Percentiles rank a stretch among this genome's conserved stretches.
These are phyloP conservation scores for Atta colombica DNA, from an alignment of 1,140 invertebrate species.

Conservation along the genomic window DNA sequence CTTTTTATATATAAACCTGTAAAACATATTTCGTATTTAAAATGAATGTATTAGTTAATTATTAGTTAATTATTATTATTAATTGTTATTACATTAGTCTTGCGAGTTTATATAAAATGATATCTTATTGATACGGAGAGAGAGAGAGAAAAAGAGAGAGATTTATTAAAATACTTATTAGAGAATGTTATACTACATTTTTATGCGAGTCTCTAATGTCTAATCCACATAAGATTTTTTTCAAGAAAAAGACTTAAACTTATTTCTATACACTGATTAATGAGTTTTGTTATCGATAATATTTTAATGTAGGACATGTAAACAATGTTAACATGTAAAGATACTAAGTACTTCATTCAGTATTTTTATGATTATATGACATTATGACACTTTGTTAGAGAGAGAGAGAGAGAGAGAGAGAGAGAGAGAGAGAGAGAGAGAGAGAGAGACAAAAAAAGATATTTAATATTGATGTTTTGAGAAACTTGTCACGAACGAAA, in stretches of 20 bases:
- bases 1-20: no score
- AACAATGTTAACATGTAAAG: not conserved
- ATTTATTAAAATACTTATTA: not conserved
- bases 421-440: no score
- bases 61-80: not conserved
- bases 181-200: not conserved
- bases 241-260: not conserved
- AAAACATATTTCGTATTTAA: not conserved
- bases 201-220: not conserved
- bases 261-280: not conserved
- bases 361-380: not conserved
- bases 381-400: not conserved
- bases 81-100: not conserved
- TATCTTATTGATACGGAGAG: not conserved
- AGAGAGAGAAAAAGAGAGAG: not conserved
- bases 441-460: not conserved
- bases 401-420: no score
- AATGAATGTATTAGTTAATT: conserved; percentile 12
- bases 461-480: not conserved
- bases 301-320: not conserved
- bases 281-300: not conserved
- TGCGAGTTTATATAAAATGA: conserved; percentile 2
- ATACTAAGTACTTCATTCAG: not conserved
- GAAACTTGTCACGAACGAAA: not conserved
- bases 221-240: not conserved